Evolutionary conservation across 2,797 vertebrate genomes (phyloP), one percentile per base, ranked within the genome.

Genomic region (Megaceryle alcyon): DNA sequence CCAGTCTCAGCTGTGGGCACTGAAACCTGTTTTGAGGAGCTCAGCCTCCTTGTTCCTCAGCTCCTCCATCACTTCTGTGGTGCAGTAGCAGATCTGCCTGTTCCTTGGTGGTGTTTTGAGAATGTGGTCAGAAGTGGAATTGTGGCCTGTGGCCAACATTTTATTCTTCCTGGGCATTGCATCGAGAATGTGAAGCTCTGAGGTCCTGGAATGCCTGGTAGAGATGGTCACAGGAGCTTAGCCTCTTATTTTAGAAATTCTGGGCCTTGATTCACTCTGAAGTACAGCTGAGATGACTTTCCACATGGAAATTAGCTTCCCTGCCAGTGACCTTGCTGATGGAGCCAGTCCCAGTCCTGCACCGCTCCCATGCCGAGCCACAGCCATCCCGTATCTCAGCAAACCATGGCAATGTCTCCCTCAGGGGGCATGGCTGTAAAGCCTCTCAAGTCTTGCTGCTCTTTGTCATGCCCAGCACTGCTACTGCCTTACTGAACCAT

Each of bases 351-450:
- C 86, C n/a, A 29, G 19, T 64, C 22, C 31, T 29, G 35, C 1
- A 0, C 22, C 0, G 0, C 23, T 76, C 43, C 49, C 2, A 2
- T n/a, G 43, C 23, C 44, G 56, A 39, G 10, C 29, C 85, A 48
- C 48, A 66, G 53, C 54, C 11, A 0, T 31, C 26, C 57, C 2
- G 0, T 39, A 41, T 51, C 37, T 63, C 75, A 51, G 37, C 28
- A 51, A 16, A 14, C 19, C 79, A 48, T 73, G 23, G 53, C 72
- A 56, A 31, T 29, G 18, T 48, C 15, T 78, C 17, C 26, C 35
- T 64, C 23, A 57, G 75, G 23, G 6, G 6, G 5, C 35, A 53
- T 5, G 29, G 41, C 20, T 54, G 14, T 48, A 46, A 88, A 80
- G 20, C 25, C 35, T 73, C 44, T 82, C 23, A 19, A 48, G 44